Percentiles rank a stretch among this genome's conserved stretches.
Conservation (phyloP, 2,888 invertebrate species). For the Punctoribates punctum region DNA sequence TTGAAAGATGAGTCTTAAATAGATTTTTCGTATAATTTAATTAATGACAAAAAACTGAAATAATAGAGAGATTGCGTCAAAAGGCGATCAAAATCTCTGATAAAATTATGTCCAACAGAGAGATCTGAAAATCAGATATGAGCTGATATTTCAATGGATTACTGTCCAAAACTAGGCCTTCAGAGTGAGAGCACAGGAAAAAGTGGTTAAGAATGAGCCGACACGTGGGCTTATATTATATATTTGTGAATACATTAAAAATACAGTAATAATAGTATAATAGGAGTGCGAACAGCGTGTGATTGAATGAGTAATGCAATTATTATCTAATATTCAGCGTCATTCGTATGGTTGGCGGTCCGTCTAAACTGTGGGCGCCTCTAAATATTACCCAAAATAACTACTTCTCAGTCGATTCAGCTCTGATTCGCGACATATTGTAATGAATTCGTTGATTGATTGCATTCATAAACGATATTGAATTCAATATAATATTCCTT, state of each 20-base stretch:
- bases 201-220: background rate
- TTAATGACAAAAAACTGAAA: slow-evolving; percentile 6
- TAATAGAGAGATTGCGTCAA: too few relatives aligned
- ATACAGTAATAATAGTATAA: slow-evolving; percentile 12
- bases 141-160: background rate
- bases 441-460: slow-evolving; percentile 5
- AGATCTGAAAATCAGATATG: slow-evolving; percentile 10
- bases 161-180: background rate
- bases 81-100: too few relatives aligned
- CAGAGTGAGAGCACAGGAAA: background rate
- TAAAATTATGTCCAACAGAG: too few relatives aligned
- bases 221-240: slow-evolving; percentile 5
- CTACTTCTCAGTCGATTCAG: background rate
- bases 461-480: background rate
- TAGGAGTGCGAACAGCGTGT: background rate
- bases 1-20: background rate
- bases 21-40: background rate
- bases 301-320: slow-evolving; percentile 14
- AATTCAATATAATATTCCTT: background rate
- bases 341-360: background rate
- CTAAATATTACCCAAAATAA: too few relatives aligned
- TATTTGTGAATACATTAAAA: slow-evolving; percentile 17
- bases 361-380: too few relatives aligned
- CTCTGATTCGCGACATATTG: slow-evolving; percentile 7
- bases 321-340: slow-evolving; percentile 9